Evolutionary conservation across 2,797 vertebrate species (phyloP).

Genomic region (Malurus leucopterus): DNA sequence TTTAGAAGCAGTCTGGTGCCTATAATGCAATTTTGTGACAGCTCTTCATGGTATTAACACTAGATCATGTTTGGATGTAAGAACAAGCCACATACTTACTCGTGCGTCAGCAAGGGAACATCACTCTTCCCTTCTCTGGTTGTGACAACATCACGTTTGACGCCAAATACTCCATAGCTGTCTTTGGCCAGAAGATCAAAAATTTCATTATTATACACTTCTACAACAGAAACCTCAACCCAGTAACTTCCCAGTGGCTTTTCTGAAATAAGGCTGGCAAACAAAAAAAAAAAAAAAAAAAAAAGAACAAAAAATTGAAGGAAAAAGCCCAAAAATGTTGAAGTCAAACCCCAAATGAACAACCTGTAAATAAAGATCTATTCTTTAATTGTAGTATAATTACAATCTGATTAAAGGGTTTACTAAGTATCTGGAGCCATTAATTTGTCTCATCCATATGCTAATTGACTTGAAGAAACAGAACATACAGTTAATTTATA

Average conservation of each 20-base stretch:
- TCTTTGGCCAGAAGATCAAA: slow-evolving; percentile 84
- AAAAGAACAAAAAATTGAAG: too few relatives aligned
- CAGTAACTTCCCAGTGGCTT: slow-evolving; percentile 70
- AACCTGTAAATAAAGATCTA: not conserved
- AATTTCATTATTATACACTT: slow-evolving; percentile 86
- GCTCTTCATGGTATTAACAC: not conserved
- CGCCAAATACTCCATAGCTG: slow-evolving; percentile 38
- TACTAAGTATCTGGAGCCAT: not conserved
- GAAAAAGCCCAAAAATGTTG: not conserved
- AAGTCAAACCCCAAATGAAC: not conserved
- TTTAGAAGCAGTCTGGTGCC: not conserved
- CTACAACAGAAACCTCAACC: slow-evolving; percentile 81
- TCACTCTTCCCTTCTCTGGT: slow-evolving; percentile 74
- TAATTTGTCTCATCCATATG: not conserved
- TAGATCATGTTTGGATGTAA: not conserved
- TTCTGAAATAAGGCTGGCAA: slow-evolving; percentile 80
- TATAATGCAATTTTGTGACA: not conserved
- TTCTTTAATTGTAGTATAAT: not conserved
- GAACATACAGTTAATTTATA: not conserved
- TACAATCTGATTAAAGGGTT: not conserved
- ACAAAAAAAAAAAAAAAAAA: not conserved
- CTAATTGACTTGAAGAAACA: not conserved
- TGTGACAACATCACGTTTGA: slow-evolving; percentile 74
- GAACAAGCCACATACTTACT: slow-evolving; percentile 68
- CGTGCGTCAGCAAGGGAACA: slow-evolving; percentile 65